These are phyloP conservation scores for Leptocoma aspasia DNA, from an alignment of 2,113 vertebrate genomes.

Conservation along the genomic window DNA sequence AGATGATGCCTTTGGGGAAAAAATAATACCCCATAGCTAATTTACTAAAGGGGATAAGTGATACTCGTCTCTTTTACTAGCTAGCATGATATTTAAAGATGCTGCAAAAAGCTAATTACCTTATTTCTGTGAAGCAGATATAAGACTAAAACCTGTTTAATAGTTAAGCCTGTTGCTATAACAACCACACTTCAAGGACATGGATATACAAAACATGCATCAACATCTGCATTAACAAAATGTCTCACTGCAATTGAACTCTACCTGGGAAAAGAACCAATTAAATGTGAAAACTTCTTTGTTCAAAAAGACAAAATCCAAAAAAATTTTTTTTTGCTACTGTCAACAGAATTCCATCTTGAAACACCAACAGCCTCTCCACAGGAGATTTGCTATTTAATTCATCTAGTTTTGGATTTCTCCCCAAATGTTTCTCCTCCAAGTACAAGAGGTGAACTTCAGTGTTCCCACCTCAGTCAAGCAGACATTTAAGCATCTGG, in stretches of 20 bases:
- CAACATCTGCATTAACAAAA: conserved; percentile 36
- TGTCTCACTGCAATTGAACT: background rate
- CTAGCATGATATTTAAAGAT: conserved; percentile 16
- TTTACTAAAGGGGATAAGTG: background rate
- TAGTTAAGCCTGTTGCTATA: conserved; percentile 67
- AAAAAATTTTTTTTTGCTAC: background rate
- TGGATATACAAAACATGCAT: background rate
- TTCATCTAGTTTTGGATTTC: background rate
- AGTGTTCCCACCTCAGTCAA: background rate
- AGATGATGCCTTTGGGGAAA: background rate
- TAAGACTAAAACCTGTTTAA: conserved; percentile 25
- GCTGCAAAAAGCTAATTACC: conserved; percentile 39
- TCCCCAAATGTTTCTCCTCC: background rate
- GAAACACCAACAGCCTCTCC: background rate
- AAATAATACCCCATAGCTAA: background rate
- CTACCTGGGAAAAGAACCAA: background rate
- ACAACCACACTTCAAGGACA: conserved; percentile 60
- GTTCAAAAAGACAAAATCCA: background rate
- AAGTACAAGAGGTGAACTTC: conserved; percentile 8
- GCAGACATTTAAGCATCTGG: background rate
- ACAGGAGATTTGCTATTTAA: background rate
- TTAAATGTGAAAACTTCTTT: background rate
- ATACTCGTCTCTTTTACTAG: background rate
- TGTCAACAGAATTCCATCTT: background rate
- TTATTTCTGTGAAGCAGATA: background rate